Evolutionary conservation across 1,140 invertebrate species (phyloP).

Genomic region (Argopecten irradians): DNA sequence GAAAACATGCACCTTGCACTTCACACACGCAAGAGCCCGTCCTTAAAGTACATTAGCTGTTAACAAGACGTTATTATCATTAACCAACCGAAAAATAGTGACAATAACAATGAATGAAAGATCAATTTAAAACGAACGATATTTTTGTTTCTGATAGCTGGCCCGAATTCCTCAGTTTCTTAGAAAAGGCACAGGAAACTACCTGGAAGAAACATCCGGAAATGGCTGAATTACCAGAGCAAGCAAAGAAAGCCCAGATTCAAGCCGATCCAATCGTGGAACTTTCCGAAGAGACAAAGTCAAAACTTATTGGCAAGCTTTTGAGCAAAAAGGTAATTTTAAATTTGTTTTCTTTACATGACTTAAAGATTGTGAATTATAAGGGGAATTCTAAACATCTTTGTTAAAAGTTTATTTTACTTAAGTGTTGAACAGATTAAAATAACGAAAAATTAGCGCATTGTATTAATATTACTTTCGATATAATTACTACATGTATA

Average conservation of each 20-base stretch:
- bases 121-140: too few species aligned
- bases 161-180: slow-evolving; percentile 69
- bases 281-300: slow-evolving; percentile 56
- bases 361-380: neutral
- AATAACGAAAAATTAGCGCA: too few species aligned
- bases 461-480: too few species aligned
- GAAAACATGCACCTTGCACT: too few species aligned
- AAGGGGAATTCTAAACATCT: neutral
- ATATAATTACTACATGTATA: too few species aligned
- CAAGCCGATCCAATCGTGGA: slow-evolving; percentile 56
- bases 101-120: too few species aligned
- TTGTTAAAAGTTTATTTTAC: too few species aligned
- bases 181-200: slow-evolving; percentile 63
- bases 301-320: slow-evolving; percentile 55
- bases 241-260: slow-evolving; percentile 50
- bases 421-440: too few species aligned
- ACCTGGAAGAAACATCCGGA: slow-evolving; percentile 58
- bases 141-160: slow-evolving; percentile 58
- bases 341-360: neutral
- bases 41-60: too few species aligned
- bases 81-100: too few species aligned
- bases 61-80: too few species aligned
- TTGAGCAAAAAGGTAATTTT: slow-evolving; percentile 56
- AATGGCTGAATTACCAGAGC: slow-evolving; percentile 52
- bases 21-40: too few species aligned